Base-by-base conservation (phyloP, 2,888 invertebrate genomes). In the Chrysolina americana region DNA sequence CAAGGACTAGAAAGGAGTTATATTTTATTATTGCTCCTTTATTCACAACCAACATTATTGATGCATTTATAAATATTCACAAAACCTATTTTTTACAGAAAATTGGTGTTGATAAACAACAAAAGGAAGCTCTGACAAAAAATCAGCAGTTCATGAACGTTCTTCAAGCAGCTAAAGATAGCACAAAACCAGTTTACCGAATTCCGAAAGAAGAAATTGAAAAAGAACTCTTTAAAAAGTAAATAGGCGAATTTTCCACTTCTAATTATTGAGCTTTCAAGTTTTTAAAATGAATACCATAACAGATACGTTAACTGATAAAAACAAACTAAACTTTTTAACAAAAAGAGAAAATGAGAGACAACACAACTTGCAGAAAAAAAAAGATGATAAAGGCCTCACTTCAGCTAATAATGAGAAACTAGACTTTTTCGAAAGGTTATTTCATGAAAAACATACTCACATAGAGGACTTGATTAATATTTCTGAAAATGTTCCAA, bases 371-470 rank as follows among this genome's bases (percentile, higher is more conserved):
- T 88, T 93, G 78, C 92, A 93, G 81, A 92, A 92, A 84, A 91
- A 92, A 70, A 91, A 91, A 80, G 92, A 92, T 81, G 91, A 91
- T 69, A 91, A 91, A 83, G 91, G 92, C 82, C 90, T 91, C 78
- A 88, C 90, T 19, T 90, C 90, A 74, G 92, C 93, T 5, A 91
- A 91, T 74, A 90, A 92, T 79, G 93, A 93, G 87, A 92, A 92
- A 84, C 89, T 92, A 65, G 93, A 93, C 78, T 94, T 91, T 85
- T 95, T 95, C 84, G 91, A 92, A 50, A 91, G 91, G 66, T 89
- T 91, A 10, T 95, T 95, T 83, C 90, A 92, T 83, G 90, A 93
- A 28, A 92, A 93, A 78, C 91, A 91, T 19, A 90, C 90, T 78
- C 91, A 91, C 73, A 91, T 95, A 73, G 92, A 93, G 86, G 90